Conservation (phyloP, 2,113 vertebrate species). For the Ciconia boyciana region DNA sequence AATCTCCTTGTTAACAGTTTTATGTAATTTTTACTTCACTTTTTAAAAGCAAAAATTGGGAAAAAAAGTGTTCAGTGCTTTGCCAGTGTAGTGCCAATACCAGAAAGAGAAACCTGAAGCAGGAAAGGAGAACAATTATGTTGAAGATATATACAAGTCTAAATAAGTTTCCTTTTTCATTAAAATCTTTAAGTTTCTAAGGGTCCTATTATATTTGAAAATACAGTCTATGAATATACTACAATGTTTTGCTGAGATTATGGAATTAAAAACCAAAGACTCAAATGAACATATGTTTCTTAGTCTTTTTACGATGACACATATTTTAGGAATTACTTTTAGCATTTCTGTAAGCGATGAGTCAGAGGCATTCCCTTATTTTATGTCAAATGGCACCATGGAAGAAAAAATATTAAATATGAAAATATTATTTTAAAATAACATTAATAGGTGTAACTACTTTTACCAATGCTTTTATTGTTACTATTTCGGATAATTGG, state of each 20-base stretch:
- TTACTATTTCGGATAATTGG: background rate
- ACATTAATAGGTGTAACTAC: background rate
- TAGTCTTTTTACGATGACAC: background rate
- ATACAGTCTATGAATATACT: background rate
- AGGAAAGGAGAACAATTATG: background rate
- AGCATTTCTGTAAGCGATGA: background rate
- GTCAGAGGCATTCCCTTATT: background rate
- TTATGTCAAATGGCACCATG: background rate
- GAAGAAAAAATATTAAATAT: background rate
- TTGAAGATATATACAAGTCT: background rate
- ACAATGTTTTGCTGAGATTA: background rate
- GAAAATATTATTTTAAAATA: background rate
- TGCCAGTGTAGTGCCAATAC: background rate
- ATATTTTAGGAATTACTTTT: background rate
- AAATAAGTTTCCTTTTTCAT: background rate
- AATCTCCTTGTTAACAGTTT: background rate
- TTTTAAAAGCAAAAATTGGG: background rate
- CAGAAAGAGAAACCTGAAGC: background rate
- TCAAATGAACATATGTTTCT: background rate
- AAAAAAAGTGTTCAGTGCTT: background rate
- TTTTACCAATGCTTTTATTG: background rate
- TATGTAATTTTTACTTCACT: background rate
- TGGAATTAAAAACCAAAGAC: background rate
- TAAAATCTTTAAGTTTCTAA: background rate
- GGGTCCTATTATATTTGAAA: background rate